Evolutionary conservation across 2,888 invertebrate genomes (phyloP).

Genomic region (Andrena bicolor): DNA sequence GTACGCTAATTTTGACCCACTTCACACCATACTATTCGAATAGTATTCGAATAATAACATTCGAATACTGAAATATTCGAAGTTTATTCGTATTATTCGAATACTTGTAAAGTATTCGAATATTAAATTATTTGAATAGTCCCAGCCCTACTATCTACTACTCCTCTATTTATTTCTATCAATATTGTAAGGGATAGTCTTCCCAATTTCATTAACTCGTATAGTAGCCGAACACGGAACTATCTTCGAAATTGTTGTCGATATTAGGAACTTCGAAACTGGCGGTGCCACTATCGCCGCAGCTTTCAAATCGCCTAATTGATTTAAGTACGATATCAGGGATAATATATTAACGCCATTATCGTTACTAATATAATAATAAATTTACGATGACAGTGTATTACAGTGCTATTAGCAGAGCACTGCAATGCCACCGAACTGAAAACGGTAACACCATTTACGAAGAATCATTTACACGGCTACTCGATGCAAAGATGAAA

Average conservation of each 20-base stretch:
- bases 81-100: no score
- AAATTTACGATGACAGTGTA: background rate
- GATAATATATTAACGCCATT: constrained; percentile 3
- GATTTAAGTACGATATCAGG: background rate
- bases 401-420: background rate
- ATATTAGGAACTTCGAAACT: background rate
- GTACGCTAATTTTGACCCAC: no score
- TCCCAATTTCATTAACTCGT: no score
- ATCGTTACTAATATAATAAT: background rate
- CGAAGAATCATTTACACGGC: background rate
- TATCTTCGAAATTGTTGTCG: background rate
- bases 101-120: no score
- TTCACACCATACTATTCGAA: no score
- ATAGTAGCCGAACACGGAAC: no score
- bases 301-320: background rate
- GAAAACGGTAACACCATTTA: background rate
- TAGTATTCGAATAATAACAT: no score
- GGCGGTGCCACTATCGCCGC: background rate
- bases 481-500: background rate
- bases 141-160: no score
- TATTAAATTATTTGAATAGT: no score
- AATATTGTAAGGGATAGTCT: no score
- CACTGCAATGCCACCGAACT: background rate
- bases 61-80: no score
- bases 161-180: no score